A percentile compares a stretch with the other conserved stretches of the same genome.
phyloP scores from a whole-genome alignment of 2,113 vertebrate genomes.

The Tiliqua scincoides region DNA sequence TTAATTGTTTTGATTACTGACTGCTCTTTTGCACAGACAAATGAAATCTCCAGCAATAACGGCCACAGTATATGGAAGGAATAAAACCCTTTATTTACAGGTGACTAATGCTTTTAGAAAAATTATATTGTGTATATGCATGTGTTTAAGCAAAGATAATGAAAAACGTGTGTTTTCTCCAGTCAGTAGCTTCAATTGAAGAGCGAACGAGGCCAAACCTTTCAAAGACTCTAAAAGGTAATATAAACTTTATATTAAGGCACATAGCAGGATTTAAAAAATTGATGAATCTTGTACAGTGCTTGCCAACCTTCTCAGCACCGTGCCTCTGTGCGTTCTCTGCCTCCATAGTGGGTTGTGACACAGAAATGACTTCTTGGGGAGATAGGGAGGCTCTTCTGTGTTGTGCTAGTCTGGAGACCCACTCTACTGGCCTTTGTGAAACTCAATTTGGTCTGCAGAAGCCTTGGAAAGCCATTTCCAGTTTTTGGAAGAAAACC shows the following conservation, averaged over 20 bases:
- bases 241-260: background rate
- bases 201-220: conserved; percentile 92
- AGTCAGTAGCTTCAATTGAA: conserved; percentile 92
- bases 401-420: too few species aligned
- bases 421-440: too few species aligned
- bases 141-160: background rate
- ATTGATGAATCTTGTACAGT: background rate
- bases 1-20: conserved; percentile 16
- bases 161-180: conserved; percentile 41
- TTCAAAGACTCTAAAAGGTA: conserved; percentile 92
- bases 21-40: conserved; percentile 78
- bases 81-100: conserved; percentile 98
- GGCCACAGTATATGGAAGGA: conserved; percentile 93
- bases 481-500: too few species aligned
- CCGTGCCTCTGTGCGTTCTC: too few species aligned
- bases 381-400: too few species aligned
- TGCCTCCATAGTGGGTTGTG: too few species aligned
- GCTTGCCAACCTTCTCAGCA: too few species aligned
- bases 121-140: background rate
- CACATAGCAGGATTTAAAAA: background rate
- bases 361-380: too few species aligned
- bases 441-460: too few species aligned
- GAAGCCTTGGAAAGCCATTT: too few species aligned
- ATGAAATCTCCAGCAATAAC: conserved; percentile 96
- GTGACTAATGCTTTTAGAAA: conserved; percentile 67